Evolutionary conservation across 2,888 invertebrate genomes (phyloP), one percentile per base, ranked within the genome.

Genomic region (Drosophila cracens): DNA sequence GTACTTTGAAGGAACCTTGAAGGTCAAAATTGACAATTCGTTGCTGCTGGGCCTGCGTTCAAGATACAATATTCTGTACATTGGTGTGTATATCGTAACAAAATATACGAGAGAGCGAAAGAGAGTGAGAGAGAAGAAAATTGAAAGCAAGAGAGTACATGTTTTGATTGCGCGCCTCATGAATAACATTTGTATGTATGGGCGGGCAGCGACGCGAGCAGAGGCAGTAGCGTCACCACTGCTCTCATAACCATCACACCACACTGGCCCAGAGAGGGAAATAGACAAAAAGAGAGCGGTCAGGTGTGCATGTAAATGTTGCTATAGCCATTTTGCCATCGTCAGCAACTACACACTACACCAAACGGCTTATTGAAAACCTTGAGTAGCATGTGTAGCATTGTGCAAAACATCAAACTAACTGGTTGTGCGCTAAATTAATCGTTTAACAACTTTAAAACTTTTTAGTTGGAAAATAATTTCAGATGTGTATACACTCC

Each of bases 1-100:
- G 88, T 86, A 88, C 87, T 90, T 91, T 92, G 92, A 92, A 92
- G 92, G 92, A 92, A 92, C 91, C 92, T 92, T 92, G 92, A 92
- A 92, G 92, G 92, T 92, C 92, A 92, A 92, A 92, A 92, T 81
- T 92, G 92, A 92, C 90, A 92, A 92, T 90, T 91, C 81, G 56
- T 65, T 79, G 74, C 64, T 65, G 62, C 54, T 82, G 78, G 75
- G 75, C 70, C 75, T 70, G 74, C 51, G 60, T 78, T 79, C 61
- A 67, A 74, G 81, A 81, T 78, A 78, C 77, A 76, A 67, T 80
- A 77, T 59, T 60, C 38, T 67, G 52, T 64, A 57, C 49, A 62
- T 43, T 63, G 29, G 48, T 72, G 60, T 61, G 46, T 43, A 64
- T 64, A 65, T 57, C 51, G 62, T 36, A 40, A 27, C 49, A 49